phyloP scores from a whole-genome alignment of 2,113 vertebrate species.

The Deroptyus accipitrinus region DNA sequence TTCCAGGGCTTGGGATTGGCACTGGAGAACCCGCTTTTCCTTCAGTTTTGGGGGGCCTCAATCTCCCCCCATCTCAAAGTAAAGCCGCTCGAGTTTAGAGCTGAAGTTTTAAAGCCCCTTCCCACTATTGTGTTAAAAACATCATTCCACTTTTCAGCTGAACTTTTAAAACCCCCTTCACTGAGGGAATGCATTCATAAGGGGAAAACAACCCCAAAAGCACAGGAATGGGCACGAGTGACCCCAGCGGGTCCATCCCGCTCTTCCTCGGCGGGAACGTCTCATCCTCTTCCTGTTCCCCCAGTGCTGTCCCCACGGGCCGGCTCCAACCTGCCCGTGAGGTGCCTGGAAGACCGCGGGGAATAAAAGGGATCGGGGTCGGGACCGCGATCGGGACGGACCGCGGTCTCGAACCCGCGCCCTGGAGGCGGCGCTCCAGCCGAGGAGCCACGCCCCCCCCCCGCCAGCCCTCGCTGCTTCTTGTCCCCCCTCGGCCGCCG shows the following conservation, averaged over 20 bases:
- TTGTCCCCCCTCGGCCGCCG: slow-evolving; percentile 62
- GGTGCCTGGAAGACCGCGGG: background rate
- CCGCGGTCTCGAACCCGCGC: accelerated
- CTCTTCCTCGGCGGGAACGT: background rate
- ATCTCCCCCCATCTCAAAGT: background rate
- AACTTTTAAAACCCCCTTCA: background rate
- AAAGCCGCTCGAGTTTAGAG: background rate
- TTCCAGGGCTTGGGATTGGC: background rate
- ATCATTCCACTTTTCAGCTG: background rate
- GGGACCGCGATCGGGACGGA: too few species aligned
- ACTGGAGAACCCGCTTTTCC: background rate
- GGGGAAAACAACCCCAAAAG: background rate
- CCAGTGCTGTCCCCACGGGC: background rate
- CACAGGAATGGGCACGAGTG: background rate
- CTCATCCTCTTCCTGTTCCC: background rate
- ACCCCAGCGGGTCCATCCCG: background rate
- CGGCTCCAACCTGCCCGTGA: background rate
- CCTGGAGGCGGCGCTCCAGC: accelerated
- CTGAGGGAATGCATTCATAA: background rate
- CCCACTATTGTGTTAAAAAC: too few species aligned
- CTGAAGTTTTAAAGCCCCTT: background rate
- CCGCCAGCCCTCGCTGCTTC: background rate
- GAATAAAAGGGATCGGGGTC: background rate
- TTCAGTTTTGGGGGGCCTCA: background rate
- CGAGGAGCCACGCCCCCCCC: too few species aligned